Conservation (phyloP, 2,888 invertebrate species). For the Anoncus sp. region DNA sequence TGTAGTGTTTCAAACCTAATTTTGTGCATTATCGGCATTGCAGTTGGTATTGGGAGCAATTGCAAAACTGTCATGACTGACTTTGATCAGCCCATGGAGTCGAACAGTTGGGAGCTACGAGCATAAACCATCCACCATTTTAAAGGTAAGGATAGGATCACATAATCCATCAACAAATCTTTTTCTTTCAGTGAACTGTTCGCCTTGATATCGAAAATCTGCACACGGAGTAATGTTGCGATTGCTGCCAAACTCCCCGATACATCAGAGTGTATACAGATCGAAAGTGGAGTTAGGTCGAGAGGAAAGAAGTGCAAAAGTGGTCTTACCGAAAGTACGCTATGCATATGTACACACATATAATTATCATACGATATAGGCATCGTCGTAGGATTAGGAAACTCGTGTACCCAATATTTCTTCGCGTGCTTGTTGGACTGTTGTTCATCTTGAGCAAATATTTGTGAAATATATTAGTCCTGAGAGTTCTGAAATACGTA, state of each 20-base stretch:
- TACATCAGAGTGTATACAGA: constrained; percentile 1
- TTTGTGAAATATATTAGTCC: constrained; percentile 74
- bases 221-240: no score
- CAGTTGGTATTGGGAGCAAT: no score
- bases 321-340: constrained; percentile 23
- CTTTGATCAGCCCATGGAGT: no score
- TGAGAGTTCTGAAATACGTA: constrained; percentile 61
- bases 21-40: no score
- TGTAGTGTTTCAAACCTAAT: background rate
- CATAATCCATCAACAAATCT: constrained; percentile 2
- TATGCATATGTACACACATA: constrained; percentile 9
- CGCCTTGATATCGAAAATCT: no score
- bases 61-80: constrained; percentile 25
- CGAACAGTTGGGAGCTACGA: no score
- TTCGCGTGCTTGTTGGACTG: constrained; percentile 30
- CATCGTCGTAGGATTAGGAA: constrained; percentile 23
- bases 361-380: constrained; percentile 8
- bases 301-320: constrained; percentile 14
- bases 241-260: background rate
- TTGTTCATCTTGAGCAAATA: constrained; percentile 68
- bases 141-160: constrained; percentile 1
- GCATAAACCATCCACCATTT: no score
- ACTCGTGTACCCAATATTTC: constrained; percentile 31
- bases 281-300: constrained; percentile 17
- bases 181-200: no score